Evolutionary conservation across 2,113 vertebrate genomes (phyloP), one percentile per base, ranked within the genome.

Genomic region (Sebastes fasciatus): DNA sequence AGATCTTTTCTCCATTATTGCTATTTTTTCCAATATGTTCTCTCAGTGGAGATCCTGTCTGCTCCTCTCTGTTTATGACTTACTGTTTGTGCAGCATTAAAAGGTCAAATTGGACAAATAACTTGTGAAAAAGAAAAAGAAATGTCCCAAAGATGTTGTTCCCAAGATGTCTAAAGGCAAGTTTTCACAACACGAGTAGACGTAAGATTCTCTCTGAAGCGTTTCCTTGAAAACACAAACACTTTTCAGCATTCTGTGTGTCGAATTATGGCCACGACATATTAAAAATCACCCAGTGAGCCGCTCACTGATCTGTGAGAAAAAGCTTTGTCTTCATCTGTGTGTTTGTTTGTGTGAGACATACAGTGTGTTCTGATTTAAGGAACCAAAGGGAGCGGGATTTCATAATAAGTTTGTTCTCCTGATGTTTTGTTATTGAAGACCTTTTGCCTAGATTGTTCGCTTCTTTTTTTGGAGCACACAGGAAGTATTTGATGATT

Each of bases 61-160:
- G 57, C n/a, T 45, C 55, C 10, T 46, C 58, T 62, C 45, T 89
- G 91, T 89, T 90, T 87, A 80, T 54, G n/a, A 68, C 55, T 45
- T 61, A 4, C n/a, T 91, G 83, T 92, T 94, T 91, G 79, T 80
- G 60, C 71, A 77, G 73, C 74, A 73, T 81, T 78, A 73, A 83
- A 87, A 85, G 87, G 85, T 89, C 89, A 90, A 88, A 87, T 70
- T 64, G 57, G 69, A 89, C 83, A 90, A 94, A 92, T 90, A 91
- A 92, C 80, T 91, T 66, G 72, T 57, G 26, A 82, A 84, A 85
- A 89, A 52, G 14, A 71, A 93, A 40, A 91, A 91, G 83, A 89
- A 82, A 88, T 70, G 46, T 8, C 51, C 19, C 43, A 66, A 75
- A 85, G 63, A 88, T 88, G 69, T 76, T 81, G 81, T 89, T 92